Conservation (phyloP, 2,113 vertebrate genomes). For the Heptranchias perlo region DNA sequence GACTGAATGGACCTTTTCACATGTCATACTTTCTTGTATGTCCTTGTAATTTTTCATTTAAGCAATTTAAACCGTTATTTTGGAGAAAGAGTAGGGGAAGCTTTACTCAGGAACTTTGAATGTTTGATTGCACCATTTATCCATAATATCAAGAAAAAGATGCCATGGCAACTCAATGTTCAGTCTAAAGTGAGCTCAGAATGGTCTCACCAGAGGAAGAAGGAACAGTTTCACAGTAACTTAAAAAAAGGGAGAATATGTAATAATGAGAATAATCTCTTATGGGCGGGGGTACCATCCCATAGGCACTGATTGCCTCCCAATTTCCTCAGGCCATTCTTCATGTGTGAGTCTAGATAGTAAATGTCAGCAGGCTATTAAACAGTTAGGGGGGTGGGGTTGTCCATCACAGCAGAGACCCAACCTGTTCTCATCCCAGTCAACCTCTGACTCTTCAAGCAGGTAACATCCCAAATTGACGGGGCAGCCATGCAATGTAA, state of each 20-base stretch:
- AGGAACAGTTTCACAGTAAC: background rate
- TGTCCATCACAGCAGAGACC: no score
- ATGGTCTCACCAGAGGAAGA: background rate
- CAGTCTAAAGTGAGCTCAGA: background rate
- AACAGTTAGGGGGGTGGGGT: no score
- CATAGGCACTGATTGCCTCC: no score
- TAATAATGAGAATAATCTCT: constrained; percentile 29
- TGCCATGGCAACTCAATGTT: background rate
- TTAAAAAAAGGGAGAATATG: constrained; percentile 18
- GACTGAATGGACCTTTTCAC: background rate
- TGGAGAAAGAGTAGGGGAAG: background rate
- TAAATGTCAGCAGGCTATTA: no score
- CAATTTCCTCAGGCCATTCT: no score
- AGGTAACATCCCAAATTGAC: no score
- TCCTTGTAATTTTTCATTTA: background rate
- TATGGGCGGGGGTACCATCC: no score
- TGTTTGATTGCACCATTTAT: background rate
- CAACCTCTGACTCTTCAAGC: no score
- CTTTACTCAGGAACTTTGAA: background rate
- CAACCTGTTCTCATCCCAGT: no score
- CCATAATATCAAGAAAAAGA: background rate
- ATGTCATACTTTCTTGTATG: no score
- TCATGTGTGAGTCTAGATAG: no score
- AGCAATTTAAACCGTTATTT: background rate
- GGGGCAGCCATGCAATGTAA: no score